Evolutionary conservation across 1,140 invertebrate species (phyloP).

Genomic region (Philopotamus ludificatus): DNA sequence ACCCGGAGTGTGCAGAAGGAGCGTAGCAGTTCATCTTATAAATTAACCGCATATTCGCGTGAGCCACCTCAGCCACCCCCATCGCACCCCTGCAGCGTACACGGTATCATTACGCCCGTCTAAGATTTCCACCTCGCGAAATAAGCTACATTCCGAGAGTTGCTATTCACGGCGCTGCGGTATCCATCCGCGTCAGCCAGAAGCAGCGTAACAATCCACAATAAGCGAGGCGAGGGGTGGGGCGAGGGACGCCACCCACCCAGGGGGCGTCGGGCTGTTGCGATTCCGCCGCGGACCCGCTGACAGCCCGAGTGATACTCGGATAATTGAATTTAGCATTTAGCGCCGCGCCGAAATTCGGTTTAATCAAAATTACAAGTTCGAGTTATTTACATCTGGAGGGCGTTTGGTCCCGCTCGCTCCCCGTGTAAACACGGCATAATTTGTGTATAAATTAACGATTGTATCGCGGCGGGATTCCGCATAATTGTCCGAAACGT

Average conservation of each 20-base stretch:
- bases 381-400: neutral
- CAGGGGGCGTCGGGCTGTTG: neutral
- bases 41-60: neutral
- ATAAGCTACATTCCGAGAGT: constrained; percentile 5
- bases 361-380: constrained; percentile 37
- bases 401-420: neutral
- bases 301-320: constrained; percentile 36
- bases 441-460: constrained; percentile 6
- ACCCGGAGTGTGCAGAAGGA: too few species aligned
- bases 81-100: neutral
- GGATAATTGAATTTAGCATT: constrained; percentile 36
- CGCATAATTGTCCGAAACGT: neutral
- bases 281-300: neutral
- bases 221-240: neutral
- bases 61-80: too few species aligned
- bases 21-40: neutral
- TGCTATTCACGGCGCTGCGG: neutral
- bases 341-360: constrained; percentile 28
- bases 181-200: constrained; percentile 1
- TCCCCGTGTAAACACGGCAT: neutral
- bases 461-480: constrained; percentile 18
- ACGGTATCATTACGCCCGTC: neutral
- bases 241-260: neutral
- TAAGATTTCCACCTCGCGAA: constrained; percentile 1
- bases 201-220: neutral